Conservation (phyloP, 23 tunicate genomes). For the Ascidia mentula region DNA sequence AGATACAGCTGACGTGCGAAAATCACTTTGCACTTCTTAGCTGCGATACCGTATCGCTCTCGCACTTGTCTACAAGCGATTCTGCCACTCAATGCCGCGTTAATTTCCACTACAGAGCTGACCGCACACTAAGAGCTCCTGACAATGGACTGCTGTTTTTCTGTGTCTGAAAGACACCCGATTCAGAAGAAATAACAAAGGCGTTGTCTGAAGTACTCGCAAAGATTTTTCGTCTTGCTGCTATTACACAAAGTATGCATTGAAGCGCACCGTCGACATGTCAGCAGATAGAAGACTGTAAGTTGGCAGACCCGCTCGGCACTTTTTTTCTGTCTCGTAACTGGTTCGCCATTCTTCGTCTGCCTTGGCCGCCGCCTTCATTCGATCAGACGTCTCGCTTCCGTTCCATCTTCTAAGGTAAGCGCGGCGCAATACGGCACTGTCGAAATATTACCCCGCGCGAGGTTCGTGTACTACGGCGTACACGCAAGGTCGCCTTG, state of each 20-base stretch:
- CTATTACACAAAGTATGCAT: slow-evolving; percentile 8
- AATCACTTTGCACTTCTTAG: neutral
- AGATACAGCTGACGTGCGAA: neutral
- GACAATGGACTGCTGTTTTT: slow-evolving; percentile 1
- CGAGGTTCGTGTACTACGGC: no score
- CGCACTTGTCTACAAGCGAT: neutral
- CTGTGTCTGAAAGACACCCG: neutral
- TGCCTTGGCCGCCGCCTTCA: slow-evolving; percentile 12
- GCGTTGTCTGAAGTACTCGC: no score
- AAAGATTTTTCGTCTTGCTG: no score
- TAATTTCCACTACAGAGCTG: neutral
- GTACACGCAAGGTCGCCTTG: neutral
- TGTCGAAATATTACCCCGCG: neutral
- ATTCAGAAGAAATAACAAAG: neutral
- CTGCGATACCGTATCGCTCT: neutral
- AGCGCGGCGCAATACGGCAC: neutral
- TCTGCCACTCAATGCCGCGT: neutral
- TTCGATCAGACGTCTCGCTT: slow-evolving; percentile 7
- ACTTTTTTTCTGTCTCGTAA: slow-evolving; percentile 8
- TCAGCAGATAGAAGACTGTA: neutral
- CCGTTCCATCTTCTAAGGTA: neutral
- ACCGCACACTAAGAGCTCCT: neutral
- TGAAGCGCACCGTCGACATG: neutral
- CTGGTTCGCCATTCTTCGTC: slow-evolving; percentile 8
- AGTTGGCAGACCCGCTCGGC: neutral